A percentile compares a stretch with the other conserved stretches of the same genome.
phyloP scores from a whole-genome alignment of 2,888 invertebrate genomes.

The Nomada ferruginata region DNA sequence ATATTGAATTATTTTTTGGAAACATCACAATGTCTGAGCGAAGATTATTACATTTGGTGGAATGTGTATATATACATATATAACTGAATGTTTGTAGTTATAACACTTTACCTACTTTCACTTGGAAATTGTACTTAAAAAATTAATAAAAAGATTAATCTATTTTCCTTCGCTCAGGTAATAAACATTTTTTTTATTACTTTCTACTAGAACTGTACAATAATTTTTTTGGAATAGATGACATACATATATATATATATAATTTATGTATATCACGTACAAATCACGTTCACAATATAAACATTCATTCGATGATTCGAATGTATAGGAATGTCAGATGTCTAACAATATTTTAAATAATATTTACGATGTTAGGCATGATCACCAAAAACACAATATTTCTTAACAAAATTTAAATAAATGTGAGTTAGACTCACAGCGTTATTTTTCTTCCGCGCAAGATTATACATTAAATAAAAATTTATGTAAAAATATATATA shows the following conservation, averaged over 20 bases:
- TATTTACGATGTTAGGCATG: constrained; percentile 17
- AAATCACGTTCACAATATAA: constrained; percentile 44
- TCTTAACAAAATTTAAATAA: constrained; percentile 25
- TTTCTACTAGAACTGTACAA: constrained; percentile 63
- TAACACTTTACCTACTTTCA: neutral
- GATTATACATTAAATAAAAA: constrained; percentile 40
- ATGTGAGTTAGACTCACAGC: constrained; percentile 39
- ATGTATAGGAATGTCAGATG: constrained; percentile 54
- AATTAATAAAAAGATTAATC: constrained; percentile 33
- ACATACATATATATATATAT: constrained; percentile 43
- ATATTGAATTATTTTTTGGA: constrained; percentile 8
- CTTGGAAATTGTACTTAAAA: constrained; percentile 13
- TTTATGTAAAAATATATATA: constrained; percentile 34
- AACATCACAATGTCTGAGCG: constrained; percentile 36
- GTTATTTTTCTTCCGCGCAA: constrained; percentile 2
- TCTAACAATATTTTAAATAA: constrained; percentile 36
- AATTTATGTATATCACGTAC: constrained; percentile 54
- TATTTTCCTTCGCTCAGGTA: constrained; percentile 38
- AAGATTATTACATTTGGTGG: constrained; percentile 20
- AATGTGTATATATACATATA: constrained; percentile 12
- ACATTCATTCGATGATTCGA: constrained; percentile 41
- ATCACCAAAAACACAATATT: constrained; percentile 24
- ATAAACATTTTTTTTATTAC: constrained; percentile 45
- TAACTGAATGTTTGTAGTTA: neutral
- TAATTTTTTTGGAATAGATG: constrained; percentile 44